Conservation (phyloP, 2,888 invertebrate species). For the Archips crataeganus region DNA sequence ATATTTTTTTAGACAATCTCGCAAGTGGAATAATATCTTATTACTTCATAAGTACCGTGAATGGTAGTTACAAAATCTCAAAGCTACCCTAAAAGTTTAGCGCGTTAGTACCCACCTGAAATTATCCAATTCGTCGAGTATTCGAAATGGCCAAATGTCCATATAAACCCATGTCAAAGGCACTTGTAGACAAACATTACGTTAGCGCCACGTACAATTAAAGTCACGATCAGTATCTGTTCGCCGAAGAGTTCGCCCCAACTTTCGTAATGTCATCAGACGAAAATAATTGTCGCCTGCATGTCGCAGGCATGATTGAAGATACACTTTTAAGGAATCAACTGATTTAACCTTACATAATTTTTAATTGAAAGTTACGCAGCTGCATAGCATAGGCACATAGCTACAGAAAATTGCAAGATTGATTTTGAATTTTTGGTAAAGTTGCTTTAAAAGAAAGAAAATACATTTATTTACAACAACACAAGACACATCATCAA, state of each 20-base stretch:
- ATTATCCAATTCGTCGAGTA: not conserved
- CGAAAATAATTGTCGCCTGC: slow-evolving; percentile 62
- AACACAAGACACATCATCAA: too few relatives aligned
- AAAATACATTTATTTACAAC: too few relatives aligned
- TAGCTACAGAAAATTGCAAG: too few relatives aligned
- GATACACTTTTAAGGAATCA: slow-evolving; percentile 10
- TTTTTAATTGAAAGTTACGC: too few relatives aligned
- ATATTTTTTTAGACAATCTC: too few relatives aligned
- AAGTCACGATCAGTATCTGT: slow-evolving; percentile 82
- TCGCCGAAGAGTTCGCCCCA: slow-evolving; percentile 71
- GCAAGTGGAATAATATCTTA: too few relatives aligned
- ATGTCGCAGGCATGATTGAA: slow-evolving; percentile 24
- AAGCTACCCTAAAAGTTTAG: not conserved
- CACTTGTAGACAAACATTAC: slow-evolving; percentile 75
- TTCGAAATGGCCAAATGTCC: slow-evolving; percentile 39
- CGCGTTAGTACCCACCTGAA: not conserved
- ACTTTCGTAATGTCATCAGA: slow-evolving; percentile 61
- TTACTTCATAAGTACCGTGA: too few relatives aligned
- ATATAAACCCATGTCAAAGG: slow-evolving; percentile 60
- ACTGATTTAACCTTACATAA: not conserved
- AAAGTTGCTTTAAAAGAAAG: too few relatives aligned
- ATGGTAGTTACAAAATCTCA: too few relatives aligned
- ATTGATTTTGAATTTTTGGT: too few relatives aligned
- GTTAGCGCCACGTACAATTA: slow-evolving; percentile 85
- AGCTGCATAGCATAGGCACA: too few relatives aligned